A percentile compares a stretch with the other conserved stretches of the same genome.
Conservation (phyloP, 2,797 vertebrate genomes). For the Dermochelys coriacea region DNA sequence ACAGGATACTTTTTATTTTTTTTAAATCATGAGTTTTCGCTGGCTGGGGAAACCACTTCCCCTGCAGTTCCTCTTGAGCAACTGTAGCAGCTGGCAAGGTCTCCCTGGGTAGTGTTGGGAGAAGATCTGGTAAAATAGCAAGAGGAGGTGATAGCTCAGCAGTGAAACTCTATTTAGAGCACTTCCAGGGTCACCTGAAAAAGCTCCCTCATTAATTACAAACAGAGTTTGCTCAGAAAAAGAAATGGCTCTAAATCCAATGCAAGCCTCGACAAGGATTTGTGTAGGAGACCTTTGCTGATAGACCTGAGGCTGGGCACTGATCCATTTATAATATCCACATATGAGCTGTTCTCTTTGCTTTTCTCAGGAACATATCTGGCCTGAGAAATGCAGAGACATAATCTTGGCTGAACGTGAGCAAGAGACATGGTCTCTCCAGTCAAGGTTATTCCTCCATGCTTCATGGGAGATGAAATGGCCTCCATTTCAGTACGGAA, state of each 20-base stretch:
- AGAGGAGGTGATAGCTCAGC: not conserved
- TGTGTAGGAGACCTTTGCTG: not conserved
- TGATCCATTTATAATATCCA: not conserved
- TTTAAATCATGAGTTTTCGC: too few species aligned
- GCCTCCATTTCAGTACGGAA: not conserved
- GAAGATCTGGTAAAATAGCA: conserved; percentile 18
- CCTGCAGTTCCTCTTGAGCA: not conserved
- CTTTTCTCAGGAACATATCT: not conserved
- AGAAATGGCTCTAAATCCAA: not conserved
- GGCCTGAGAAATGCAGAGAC: conserved; percentile 25
- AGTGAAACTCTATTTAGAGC: not conserved
- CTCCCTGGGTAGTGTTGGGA: conserved; percentile 41
- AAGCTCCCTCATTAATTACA: conserved; percentile 20
- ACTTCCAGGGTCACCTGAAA: not conserved
- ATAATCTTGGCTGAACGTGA: conserved; percentile 10
- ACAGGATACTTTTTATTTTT: too few species aligned
- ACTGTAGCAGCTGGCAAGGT: conserved; percentile 39
- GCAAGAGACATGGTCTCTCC: not conserved
- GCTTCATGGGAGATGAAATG: rapidly evolving
- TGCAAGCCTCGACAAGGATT: not conserved
- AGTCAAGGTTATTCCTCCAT: not conserved
- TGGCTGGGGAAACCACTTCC: too few species aligned
- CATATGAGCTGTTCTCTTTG: not conserved
- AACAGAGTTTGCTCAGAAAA: not conserved
- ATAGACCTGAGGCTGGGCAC: not conserved